A percentile compares a stretch with the other conserved stretches of the same genome.
Evolutionary conservation across 2,888 invertebrate genomes (phyloP).

Genomic region (Argynnis bischoffii): DNA sequence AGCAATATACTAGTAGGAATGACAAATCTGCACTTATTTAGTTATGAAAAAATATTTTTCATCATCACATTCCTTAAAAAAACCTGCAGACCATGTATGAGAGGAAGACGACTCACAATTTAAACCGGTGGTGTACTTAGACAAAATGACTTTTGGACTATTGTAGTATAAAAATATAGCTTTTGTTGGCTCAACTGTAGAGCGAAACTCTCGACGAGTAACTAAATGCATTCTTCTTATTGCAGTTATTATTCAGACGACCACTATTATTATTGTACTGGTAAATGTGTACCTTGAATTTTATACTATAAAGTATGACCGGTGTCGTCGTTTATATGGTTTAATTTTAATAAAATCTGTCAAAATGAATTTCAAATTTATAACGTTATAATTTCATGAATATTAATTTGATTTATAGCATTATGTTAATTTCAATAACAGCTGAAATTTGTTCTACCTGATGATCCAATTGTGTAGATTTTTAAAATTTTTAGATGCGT

Average conservation of each 20-base stretch:
- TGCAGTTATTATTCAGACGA: constrained; percentile 21
- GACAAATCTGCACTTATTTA: too few species aligned
- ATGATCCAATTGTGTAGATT: too few species aligned
- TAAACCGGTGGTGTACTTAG: constrained; percentile 22
- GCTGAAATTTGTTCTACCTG: too few species aligned
- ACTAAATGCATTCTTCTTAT: constrained; percentile 27
- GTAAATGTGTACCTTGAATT: background rate
- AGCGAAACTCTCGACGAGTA: constrained; percentile 20
- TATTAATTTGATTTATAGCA: background rate
- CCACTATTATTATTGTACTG: background rate
- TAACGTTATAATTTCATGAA: constrained; percentile 3
- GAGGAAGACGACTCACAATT: constrained; percentile 24
- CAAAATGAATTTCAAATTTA: constrained; percentile 1
- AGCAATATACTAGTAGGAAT: too few species aligned
- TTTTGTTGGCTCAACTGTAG: constrained; percentile 26
- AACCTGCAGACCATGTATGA: background rate
- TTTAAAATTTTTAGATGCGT: too few species aligned
- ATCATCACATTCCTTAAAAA: too few species aligned
- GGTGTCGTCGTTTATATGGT: constrained; percentile 1
- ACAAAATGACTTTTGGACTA: constrained; percentile 30
- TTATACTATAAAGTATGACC: background rate
- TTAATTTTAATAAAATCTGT: constrained; percentile 4
- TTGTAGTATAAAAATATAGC: constrained; percentile 31
- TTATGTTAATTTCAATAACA: background rate
- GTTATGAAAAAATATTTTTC: too few species aligned